Conservation (phyloP, 2,888 invertebrate species). For the Thera britannica region DNA sequence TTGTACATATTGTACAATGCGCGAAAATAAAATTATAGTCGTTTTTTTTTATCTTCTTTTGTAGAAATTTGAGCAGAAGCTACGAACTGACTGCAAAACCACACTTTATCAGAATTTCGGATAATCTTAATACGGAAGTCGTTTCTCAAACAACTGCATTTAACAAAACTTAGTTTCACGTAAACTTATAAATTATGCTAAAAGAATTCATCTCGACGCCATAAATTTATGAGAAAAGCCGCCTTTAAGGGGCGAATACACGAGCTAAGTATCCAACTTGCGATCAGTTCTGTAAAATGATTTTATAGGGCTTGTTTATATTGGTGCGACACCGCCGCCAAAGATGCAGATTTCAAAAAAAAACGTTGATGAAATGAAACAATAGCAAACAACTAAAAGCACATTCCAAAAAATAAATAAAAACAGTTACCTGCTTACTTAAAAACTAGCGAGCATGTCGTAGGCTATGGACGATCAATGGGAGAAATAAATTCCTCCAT, state of each 20-base stretch:
- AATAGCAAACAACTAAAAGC: too few species aligned
- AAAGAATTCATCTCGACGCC: slow-evolving; percentile 56
- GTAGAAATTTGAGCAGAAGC: background rate
- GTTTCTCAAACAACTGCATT: slow-evolving; percentile 36
- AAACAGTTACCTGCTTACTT: too few species aligned
- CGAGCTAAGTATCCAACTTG: background rate
- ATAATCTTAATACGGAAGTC: slow-evolving; percentile 29
- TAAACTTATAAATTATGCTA: slow-evolving; percentile 50
- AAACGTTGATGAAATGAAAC: too few species aligned
- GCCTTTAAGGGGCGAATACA: slow-evolving; percentile 45
- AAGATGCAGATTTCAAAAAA: too few species aligned
- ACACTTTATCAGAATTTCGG: slow-evolving; percentile 22
- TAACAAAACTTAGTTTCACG: slow-evolving; percentile 38
- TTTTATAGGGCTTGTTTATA: too few species aligned
- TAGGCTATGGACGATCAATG: too few species aligned
- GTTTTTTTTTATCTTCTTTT: background rate
- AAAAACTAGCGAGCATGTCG: too few species aligned
- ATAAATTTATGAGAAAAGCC: slow-evolving; percentile 64
- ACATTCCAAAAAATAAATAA: too few species aligned
- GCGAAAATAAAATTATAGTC: background rate
- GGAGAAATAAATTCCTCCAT: too few species aligned
- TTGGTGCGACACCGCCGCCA: too few species aligned
- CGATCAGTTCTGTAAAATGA: background rate
- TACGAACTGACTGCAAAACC: slow-evolving; percentile 9
- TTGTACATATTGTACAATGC: too few species aligned